phyloP scores from a whole-genome alignment of 2,113 vertebrate species.

The Azemiops feae region DNA sequence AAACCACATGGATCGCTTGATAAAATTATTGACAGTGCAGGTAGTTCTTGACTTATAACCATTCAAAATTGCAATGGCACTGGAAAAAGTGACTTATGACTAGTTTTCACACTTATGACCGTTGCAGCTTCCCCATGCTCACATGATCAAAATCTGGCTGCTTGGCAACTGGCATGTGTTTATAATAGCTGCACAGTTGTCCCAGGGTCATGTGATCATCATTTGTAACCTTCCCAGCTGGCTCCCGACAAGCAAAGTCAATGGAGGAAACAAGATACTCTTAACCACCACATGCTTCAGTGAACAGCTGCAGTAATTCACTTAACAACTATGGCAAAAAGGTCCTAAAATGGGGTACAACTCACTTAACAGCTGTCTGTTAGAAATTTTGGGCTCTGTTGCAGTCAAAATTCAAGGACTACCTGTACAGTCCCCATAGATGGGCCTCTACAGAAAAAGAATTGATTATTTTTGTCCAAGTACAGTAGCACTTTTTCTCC shows the following conservation, averaged over 20 bases:
- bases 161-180: neutral
- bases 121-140: neutral
- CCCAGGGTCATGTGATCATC: neutral
- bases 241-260: neutral
- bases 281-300: neutral
- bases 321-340: neutral
- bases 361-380: neutral
- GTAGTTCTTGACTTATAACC: neutral
- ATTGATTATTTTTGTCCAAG: neutral
- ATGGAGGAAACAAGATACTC: neutral
- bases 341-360: neutral
- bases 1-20: neutral
- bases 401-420: neutral
- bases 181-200: neutral
- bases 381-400: neutral
- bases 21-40: neutral
- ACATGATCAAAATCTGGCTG: neutral
- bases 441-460: neutral
- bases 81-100: neutral
- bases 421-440: neutral
- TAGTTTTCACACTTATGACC: neutral
- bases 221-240: neutral
- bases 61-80: neutral
- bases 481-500: neutral
- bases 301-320: neutral